Base-by-base conservation (phyloP, 2,888 invertebrate genomes). In the Taenaris catops region DNA sequence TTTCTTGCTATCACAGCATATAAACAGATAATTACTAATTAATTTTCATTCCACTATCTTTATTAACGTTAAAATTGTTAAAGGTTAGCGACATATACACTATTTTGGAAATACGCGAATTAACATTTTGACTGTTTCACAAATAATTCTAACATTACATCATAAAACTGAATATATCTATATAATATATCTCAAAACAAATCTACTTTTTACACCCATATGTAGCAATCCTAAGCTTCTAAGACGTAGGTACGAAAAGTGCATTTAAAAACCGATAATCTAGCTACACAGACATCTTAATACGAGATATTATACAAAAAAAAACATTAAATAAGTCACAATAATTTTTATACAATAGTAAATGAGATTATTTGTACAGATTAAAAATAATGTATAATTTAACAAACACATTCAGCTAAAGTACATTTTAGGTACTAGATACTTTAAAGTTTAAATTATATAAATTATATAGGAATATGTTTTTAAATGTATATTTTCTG, bases 301-400 rank as follows among this genome's bases (percentile, higher is more conserved):
- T n/a, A 21, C 11, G 16, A 36, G 17, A 26, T 37, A 37, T 37
- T 26, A 21, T 32, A 32, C 21, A 32, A 32, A 29, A 32, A 29
- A 32, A 26, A 17, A 37, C 8, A 25, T 32, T 32, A 26, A 23
- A 21, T 12, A 31, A 23, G 8, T 23, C 31, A 31, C 9, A 21
- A 29, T 23, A 23, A n/a, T 1, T 6, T 5, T 31, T 14, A 20
- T 27, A 29, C 4, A 21, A 7, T 12, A 24, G 27, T 16, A 33
- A 17, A 32, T 19, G 27, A 37, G 26, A 38, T 33, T 27, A 38
- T 16, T 38, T 38, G 26, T 32, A 33, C 38, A 38, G 24, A 38
- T 33, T 24, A 33, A 33, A 31, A 27, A 38, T 26, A 31, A 37
- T 10, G 27, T 33, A 27, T 9, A 33, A 28, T 19, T 26, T 11